Evolutionary conservation across 2,797 vertebrate genomes (phyloP).

Genomic region (Myotis daubentonii): DNA sequence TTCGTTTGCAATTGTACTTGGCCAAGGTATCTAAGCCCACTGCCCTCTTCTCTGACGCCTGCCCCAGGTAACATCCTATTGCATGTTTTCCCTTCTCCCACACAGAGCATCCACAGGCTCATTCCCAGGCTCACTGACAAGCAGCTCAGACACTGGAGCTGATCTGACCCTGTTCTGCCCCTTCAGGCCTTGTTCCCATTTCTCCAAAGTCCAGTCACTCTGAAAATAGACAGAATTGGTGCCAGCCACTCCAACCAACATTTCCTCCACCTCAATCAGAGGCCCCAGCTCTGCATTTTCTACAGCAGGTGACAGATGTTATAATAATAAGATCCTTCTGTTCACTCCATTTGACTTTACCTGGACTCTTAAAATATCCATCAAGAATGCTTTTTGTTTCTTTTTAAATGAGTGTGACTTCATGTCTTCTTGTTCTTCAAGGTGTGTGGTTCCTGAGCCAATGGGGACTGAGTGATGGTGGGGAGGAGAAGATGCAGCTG

Average conservation of each 20-base stretch:
- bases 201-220: background rate
- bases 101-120: background rate
- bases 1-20: background rate
- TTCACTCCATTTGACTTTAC: constrained; percentile 71
- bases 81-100: background rate
- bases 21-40: background rate
- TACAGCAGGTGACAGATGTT: constrained; percentile 58
- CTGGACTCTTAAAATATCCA: constrained; percentile 80
- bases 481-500: background rate
- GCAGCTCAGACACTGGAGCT: background rate
- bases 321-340: constrained; percentile 67
- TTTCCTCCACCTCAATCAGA: background rate
- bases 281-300: background rate
- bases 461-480: constrained; percentile 72
- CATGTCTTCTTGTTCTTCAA: constrained; percentile 74
- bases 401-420: constrained; percentile 61
- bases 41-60: background rate
- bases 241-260: background rate
- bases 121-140: background rate
- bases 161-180: background rate
- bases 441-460: constrained; percentile 72
- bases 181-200: background rate
- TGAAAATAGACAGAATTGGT: background rate
- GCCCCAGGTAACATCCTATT: background rate
- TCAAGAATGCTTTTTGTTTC: constrained; percentile 77